Evolutionary conservation across 2,113 vertebrate species (phyloP).

Genomic region (Istiophorus platypterus): DNA sequence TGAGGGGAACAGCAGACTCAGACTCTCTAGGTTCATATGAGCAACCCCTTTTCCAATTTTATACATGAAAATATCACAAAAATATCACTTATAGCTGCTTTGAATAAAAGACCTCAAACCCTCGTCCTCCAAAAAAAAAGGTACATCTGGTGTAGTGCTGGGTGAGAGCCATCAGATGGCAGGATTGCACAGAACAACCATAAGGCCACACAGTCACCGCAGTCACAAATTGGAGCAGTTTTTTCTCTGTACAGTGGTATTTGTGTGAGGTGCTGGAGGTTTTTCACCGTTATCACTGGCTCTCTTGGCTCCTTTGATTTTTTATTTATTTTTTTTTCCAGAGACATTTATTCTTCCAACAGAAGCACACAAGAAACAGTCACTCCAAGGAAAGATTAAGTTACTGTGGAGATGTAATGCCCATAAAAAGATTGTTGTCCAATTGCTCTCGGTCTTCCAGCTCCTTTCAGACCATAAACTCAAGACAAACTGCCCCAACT

Average conservation of each 20-base stretch:
- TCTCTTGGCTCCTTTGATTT: constrained; percentile 3
- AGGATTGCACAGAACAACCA: constrained; percentile 3
- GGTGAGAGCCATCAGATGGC: constrained; percentile 56
- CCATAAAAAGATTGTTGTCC: constrained; percentile 51
- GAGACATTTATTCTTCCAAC: constrained; percentile 6
- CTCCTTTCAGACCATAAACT: constrained; percentile 27
- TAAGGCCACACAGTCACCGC: neutral
- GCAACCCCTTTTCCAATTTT: neutral
- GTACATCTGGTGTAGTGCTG: constrained; percentile 19
- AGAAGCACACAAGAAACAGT: constrained; percentile 19
- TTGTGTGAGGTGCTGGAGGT: neutral
- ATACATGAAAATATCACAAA: neutral
- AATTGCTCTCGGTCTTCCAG: constrained; percentile 7
- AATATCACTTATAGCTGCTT: neutral
- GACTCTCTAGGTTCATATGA: too few species aligned
- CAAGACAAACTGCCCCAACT: constrained; percentile 30
- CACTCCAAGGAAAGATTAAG: constrained; percentile 19
- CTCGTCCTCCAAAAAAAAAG: neutral
- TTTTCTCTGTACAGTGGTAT: neutral
- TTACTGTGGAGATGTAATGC: constrained; percentile 31
- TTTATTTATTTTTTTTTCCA: constrained; percentile 2
- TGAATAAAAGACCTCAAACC: neutral
- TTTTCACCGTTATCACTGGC: constrained; percentile 3
- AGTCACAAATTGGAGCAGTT: neutral
- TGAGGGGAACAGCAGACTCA: too few species aligned